Evolutionary conservation across 2,113 vertebrate genomes (phyloP), one percentile per base, ranked within the genome.

Genomic region (Alexandromys fortis): DNA sequence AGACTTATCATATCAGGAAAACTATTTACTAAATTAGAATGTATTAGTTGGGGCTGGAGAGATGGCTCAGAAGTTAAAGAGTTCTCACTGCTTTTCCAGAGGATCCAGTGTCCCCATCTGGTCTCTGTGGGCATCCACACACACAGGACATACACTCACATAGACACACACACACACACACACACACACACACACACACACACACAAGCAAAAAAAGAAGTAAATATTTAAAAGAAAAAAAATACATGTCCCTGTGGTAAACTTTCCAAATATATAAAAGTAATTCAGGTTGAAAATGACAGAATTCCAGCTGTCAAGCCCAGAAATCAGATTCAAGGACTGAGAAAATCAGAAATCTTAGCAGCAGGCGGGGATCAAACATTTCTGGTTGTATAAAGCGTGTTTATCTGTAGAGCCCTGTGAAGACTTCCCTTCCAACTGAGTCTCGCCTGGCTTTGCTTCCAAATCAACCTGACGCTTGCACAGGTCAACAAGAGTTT

Each of bases 401-500:
- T 49, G 38, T 83, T 95, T 30, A 86, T 93, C 89, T 86, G 85
- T 49, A 77, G 70, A 81, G 89, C 85, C 91, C 86, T 85, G 87
- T 90, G 86, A 90, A 86, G 33, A 47, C n/a, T 90, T 93, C 58
- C 76, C 87, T 90, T 88, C 33, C 87, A 49, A 85, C 89, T 91
- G 87, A 96, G 88, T 81, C 72, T 92, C 70, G 85, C 90, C 81
- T 96, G 72, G 85, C 75, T 86, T 94, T n/a, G 61, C 70, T 93
- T 95, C 96, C 92, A 93, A 88, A 72, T 88, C 90, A 94, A 85
- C 61, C 75, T 93, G 94, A 94, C 61, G 70, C 79, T 92, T 70
- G 70, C 30, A 86, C 63, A 95, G 75, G 95, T 95, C 96, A 97
- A 72, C 75, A 35, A 90, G 95, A 93, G 90, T 93, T 91, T 94